Percentiles rank a stretch among this genome's conserved stretches.
These are phyloP conservation scores for Epinotia nisella DNA, from an alignment of 2,888 invertebrate genomes.

Conservation along the genomic window DNA sequence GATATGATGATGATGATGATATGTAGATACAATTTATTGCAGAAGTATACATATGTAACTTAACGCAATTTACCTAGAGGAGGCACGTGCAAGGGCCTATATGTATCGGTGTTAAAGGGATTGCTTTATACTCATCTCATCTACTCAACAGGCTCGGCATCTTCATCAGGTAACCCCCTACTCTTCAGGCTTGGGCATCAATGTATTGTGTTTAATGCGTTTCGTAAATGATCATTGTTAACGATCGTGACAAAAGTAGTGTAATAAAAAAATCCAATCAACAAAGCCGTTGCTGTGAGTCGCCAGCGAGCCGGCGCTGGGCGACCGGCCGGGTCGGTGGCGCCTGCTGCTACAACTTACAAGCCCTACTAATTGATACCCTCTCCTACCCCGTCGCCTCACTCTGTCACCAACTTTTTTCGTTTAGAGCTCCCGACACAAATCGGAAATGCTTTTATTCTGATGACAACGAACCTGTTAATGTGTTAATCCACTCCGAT, in stretches of 20 bases:
- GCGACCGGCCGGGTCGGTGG: slow-evolving; percentile 39
- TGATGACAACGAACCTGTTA: slow-evolving; percentile 73
- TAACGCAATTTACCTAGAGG: too few relatives aligned
- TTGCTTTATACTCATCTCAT: not conserved
- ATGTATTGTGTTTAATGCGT: not conserved
- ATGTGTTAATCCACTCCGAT: slow-evolving; percentile 82
- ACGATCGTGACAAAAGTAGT: slow-evolving; percentile 6
- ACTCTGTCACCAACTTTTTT: slow-evolving; percentile 65
- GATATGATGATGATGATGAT: too few relatives aligned
- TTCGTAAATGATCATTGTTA: not conserved
- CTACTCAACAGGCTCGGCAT: not conserved
- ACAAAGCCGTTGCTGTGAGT: slow-evolving; percentile 9
- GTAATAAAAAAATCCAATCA: slow-evolving; percentile 25
- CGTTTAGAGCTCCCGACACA: slow-evolving; percentile 56
- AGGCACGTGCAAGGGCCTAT: too few relatives aligned
- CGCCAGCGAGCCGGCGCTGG: slow-evolving; percentile 7
- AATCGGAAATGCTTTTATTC: slow-evolving; percentile 78
- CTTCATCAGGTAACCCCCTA: not conserved
- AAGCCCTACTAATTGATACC: slow-evolving; percentile 54
- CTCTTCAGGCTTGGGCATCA: not conserved
- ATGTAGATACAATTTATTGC: too few relatives aligned
- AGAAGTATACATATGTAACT: too few relatives aligned
- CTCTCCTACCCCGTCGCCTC: slow-evolving; percentile 51
- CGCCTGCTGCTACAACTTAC: slow-evolving; percentile 41
- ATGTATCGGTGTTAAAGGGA: not conserved